Base-by-base conservation (phyloP, 2,797 vertebrate species). In the Microchirus variegatus region DNA sequence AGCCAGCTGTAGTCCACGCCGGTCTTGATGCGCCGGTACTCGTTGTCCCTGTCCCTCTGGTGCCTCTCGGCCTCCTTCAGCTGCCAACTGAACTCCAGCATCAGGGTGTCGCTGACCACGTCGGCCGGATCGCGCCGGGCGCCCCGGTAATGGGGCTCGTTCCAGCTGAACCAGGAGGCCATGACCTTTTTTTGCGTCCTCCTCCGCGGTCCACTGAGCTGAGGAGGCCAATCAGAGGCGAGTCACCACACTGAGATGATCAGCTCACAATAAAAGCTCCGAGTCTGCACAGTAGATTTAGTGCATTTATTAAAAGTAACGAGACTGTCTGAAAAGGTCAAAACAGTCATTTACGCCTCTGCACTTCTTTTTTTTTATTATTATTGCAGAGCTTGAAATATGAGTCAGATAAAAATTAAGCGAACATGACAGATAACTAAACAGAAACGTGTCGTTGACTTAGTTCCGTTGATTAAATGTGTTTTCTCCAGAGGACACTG, bases 1-100 rank as follows among this genome's bases (percentile, higher is more conserved):
- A 99, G 92, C 97, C 97, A 99, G 92, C 96, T 96, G 78, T 99
- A 99, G 89, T 99, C 97, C 75, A 95, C 97, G 0, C 96, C 96
- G 0, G 94, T 96, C 83, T 94, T 93, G 45, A 97, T 83, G 58
- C 94, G 94, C 31, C 91, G 88, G 79, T 92, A 95, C 1, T 95
- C 90, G 0, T 84, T 93, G 70, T 95, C 94, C 54, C 95, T 86
- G 81, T 95, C 95, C 1, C 92, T 87, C 63, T 96, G 96, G 88
- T 91, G 93, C 82, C 94, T 86, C 89, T 97, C 96, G 0, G 93
- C 94, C 90, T 98, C 95, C 61, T 96, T 97, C 74, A 94, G 90
- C 91, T 98, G 97, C 95, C 97, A 98, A 63, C 69, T 90, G 63
- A 98, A 92, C 92, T 99, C 97, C 93, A 97, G 91, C 97, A 99